Percentiles rank a stretch among this genome's conserved stretches.
These are phyloP conservation scores for Rhinella marina DNA, from an alignment of 2,797 vertebrate genomes.

Conservation along the genomic window DNA sequence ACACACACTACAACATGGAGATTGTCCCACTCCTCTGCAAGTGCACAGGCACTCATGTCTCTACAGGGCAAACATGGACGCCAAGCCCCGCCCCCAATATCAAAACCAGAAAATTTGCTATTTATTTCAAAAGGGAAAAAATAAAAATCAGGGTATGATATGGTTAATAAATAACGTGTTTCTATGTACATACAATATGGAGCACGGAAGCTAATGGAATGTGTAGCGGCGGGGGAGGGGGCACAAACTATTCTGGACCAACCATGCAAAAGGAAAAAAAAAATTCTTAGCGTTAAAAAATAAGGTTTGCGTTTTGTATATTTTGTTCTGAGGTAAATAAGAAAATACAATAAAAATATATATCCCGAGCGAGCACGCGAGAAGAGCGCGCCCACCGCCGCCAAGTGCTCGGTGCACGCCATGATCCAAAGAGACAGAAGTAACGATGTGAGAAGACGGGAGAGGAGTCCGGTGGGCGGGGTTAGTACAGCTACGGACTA, in stretches of 20 bases:
- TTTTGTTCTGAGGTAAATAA: conserved; percentile 69
- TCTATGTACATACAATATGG: conserved; percentile 73
- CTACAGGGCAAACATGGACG: not conserved
- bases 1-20: conserved; percentile 7
- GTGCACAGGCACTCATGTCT: not conserved
- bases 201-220: conserved; percentile 62
- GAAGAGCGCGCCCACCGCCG: conserved; percentile 25
- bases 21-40: conserved; percentile 8
- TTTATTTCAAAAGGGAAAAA: conserved; percentile 7
- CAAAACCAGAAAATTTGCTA: not conserved
- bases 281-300: conserved; percentile 22
- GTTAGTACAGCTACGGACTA: conserved; percentile 71
- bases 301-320: conserved; percentile 64
- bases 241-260: not conserved
- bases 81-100: not conserved
- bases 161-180: conserved; percentile 79
- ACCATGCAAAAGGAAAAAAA: not conserved
- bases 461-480: not conserved
- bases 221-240: conserved; percentile 60
- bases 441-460: conserved; percentile 40
- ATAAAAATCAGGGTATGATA: conserved; percentile 17
- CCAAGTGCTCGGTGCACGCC: conserved; percentile 52
- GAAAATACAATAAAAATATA: conserved; percentile 2
- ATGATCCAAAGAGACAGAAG: conserved; percentile 39
- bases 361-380: conserved; percentile 45